Conservation (phyloP, 2,888 invertebrate species). For the Tricholauxania praeusta region DNA sequence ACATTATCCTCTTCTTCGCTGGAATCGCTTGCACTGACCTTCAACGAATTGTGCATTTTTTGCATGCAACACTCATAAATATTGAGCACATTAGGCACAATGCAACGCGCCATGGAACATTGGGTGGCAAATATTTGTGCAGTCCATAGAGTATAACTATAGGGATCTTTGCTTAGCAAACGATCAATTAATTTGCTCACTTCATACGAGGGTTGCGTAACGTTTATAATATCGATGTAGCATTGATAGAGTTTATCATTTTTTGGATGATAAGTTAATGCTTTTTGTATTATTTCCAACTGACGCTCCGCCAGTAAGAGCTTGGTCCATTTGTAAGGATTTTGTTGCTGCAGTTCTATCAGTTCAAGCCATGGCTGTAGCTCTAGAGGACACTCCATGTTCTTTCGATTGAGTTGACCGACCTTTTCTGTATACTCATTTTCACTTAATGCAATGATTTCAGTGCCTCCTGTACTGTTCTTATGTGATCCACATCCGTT, state of each 20-base stretch:
- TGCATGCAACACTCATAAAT: conserved; percentile 70
- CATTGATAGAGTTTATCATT: conserved; percentile 69
- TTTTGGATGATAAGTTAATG: conserved; percentile 71
- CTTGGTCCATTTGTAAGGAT: conserved; percentile 59
- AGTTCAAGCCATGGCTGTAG: conserved; percentile 74
- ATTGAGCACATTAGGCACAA: conserved; percentile 71
- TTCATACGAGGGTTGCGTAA: conserved; percentile 73
- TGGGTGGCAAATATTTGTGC: conserved; percentile 65
- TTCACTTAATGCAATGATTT: conserved; percentile 58
- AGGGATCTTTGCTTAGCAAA: conserved; percentile 57
- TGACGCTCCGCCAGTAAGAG: conserved; percentile 70
- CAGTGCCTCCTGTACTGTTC: conserved; percentile 39
- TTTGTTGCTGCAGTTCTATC: conserved; percentile 71
- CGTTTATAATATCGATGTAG: conserved; percentile 65
- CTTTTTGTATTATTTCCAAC: conserved; percentile 74
- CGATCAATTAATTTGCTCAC: conserved; percentile 66
- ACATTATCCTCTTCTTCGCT: conserved; percentile 51
- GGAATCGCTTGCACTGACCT: conserved; percentile 12
- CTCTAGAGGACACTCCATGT: conserved; percentile 70
- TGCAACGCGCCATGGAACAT: conserved; percentile 74
- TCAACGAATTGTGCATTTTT: conserved; percentile 60
- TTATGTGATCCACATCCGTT: conserved; percentile 43
- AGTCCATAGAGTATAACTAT: conserved; percentile 63
- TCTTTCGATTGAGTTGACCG: conserved; percentile 70
- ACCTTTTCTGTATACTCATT: conserved; percentile 70